Base-by-base conservation (phyloP, 1,140 invertebrate species). In the Psix sp. region DNA sequence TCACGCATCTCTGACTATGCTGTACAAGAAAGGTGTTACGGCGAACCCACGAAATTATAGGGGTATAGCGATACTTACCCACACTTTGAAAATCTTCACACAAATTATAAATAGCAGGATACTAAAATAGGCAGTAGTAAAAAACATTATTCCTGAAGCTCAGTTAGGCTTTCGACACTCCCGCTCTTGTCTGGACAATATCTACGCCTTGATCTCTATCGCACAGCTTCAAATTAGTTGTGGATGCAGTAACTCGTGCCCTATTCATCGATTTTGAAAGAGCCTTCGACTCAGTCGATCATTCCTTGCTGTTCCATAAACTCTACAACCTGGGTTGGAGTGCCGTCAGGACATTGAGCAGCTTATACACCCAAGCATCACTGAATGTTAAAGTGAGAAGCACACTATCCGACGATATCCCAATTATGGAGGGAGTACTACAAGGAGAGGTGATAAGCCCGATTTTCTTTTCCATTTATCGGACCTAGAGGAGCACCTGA, bases 1-100 rank as follows among this genome's bases (percentile, higher is more conserved):
- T 9, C 9, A 42, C 3, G 38, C 38, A 0, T 26, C 29, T 17
- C 39, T 66, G 5, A 14, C 24, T 1, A 21, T 54, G 10, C 14
- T 66, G 3, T n/a, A 66, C 24, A 54, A 66, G 18, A 66, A 66
- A 38, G 48, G 49, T 1, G 39, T 38, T 5, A n/a, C 2, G 13
- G 2, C 10, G 0, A 11, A 66, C 13, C 42, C 51, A n/a, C 10
- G n/a, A 13, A 39, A 49, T 36, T 62, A 62, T 18, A n/a, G 57
- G 15, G 45, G 57, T 13, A 62, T 40, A 0, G 45, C 57, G 10
- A 15, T 62, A 2, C 5, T 26, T 3, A 62, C 26, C 24, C 18
- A n/a, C 13, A 33, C 31, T 6, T 16, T 31, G 7, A 62, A 62
- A 40, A 26, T 49, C 0, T 62, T 62, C n/a, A 62, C 45, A 1